Percentiles rank a stretch among this genome's conserved stretches.
Conservation (phyloP, 2,113 vertebrate genomes). For the Scortum barcoo region DNA sequence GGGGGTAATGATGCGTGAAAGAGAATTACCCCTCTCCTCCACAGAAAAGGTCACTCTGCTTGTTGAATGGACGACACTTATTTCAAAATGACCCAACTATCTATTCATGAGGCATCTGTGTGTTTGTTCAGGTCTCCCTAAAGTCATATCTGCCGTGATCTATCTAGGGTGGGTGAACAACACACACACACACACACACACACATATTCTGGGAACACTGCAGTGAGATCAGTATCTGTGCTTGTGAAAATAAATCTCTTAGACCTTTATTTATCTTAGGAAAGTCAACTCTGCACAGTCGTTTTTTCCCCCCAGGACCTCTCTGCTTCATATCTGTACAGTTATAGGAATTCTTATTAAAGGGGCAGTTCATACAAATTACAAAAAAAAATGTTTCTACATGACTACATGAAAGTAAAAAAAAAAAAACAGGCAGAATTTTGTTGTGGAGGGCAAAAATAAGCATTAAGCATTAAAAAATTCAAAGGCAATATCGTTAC, state of each 20-base stretch:
- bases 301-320: background rate
- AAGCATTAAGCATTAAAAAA: no score
- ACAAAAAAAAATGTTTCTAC: background rate
- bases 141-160: slow-evolving; percentile 3
- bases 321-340: background rate
- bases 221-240: slow-evolving; percentile 28
- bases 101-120: slow-evolving; percentile 59
- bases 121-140: slow-evolving; percentile 7
- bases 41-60: slow-evolving; percentile 60
- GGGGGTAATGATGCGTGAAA: slow-evolving; percentile 70
- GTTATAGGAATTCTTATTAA: background rate
- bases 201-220: background rate
- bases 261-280: slow-evolving; percentile 11
- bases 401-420: background rate
- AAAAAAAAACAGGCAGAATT: no score
- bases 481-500: no score
- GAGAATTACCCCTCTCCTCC: slow-evolving; percentile 69
- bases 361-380: background rate
- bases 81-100: slow-evolving; percentile 59
- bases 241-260: slow-evolving; percentile 27
- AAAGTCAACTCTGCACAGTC: slow-evolving; percentile 1
- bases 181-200: background rate
- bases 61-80: slow-evolving; percentile 51
- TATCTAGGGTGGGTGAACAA: background rate
- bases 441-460: no score